Evolutionary conservation across 2,888 invertebrate species (phyloP).

Genomic region (Noctua fimbriata): DNA sequence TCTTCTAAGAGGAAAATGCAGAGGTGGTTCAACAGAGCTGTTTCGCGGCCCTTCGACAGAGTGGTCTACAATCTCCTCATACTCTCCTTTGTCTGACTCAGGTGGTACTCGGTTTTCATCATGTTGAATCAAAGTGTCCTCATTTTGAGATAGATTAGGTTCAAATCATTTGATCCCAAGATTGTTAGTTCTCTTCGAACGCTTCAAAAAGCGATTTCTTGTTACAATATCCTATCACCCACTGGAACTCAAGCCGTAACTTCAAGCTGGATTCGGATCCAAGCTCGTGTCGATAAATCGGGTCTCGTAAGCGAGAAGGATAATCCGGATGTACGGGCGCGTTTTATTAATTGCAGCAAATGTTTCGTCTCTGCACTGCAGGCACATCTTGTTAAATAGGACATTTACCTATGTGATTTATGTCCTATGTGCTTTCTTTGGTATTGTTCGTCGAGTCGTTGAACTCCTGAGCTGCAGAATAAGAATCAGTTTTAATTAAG

Average conservation of each 20-base stretch:
- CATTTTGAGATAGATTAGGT: no score
- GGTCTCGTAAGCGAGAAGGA: conserved; percentile 68
- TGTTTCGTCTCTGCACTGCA: conserved; percentile 58
- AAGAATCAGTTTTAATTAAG: neutral
- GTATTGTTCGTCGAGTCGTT: neutral
- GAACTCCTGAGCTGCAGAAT: neutral
- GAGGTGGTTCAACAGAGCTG: no score
- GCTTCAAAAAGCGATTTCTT: neutral
- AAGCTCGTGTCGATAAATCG: conserved; percentile 73
- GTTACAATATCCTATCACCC: conserved; percentile 3
- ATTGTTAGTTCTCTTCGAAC: neutral
- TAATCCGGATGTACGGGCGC: conserved; percentile 69
- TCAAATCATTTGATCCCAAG: neutral
- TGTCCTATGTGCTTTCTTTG: neutral
- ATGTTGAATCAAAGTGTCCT: no score
- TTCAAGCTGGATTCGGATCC: conserved; percentile 59
- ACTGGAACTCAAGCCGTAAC: conserved; percentile 54
- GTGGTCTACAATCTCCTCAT: no score
- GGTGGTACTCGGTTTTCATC: no score
- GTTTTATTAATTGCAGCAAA: conserved; percentile 74
- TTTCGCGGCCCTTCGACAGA: no score
- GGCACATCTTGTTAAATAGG: conserved; percentile 24
- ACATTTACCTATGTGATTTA: neutral
- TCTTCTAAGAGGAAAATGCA: no score
- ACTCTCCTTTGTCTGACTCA: no score